Conservation (phyloP, 2,797 vertebrate species). For the Lagodon rhomboides region DNA sequence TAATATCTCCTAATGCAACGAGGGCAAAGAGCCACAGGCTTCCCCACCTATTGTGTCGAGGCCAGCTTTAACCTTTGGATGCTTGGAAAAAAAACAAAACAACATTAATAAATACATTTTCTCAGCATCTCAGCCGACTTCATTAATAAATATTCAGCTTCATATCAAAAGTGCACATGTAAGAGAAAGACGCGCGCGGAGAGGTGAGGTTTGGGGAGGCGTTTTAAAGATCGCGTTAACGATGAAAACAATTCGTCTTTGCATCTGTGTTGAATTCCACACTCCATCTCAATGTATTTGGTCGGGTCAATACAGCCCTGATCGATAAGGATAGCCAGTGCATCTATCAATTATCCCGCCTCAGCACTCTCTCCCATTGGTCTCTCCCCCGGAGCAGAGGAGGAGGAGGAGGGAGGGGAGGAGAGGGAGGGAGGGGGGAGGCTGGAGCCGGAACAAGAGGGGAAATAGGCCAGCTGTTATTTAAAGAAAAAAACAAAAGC, state of each 20-base stretch:
- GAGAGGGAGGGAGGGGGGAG: conserved; percentile 36
- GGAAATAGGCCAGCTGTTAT: conserved; percentile 73
- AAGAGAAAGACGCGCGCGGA: conserved; percentile 32
- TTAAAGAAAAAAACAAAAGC: conserved; percentile 37
- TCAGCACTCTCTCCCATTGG: conserved; percentile 88
- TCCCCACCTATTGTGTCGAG: conserved; percentile 33
- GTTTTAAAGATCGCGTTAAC: conserved; percentile 86
- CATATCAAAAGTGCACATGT: conserved; percentile 39
- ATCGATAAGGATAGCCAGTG: conserved; percentile 90
- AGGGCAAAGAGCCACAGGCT: conserved; percentile 62
- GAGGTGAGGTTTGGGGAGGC: conserved; percentile 61
- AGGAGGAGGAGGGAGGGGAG: conserved; percentile 50
- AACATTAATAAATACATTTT: not conserved
- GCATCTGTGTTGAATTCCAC: conserved; percentile 89
- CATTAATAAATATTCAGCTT: conserved; percentile 38
- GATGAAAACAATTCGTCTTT: conserved; percentile 88
- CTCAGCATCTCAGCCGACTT: not conserved
- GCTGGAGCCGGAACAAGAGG: conserved; percentile 50
- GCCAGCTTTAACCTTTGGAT: conserved; percentile 12
- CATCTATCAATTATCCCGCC: conserved; percentile 91
- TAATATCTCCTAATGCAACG: conserved; percentile 62
- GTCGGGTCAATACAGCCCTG: conserved; percentile 86
- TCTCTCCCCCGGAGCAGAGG: conserved; percentile 74
- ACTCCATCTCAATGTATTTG: conserved; percentile 91
- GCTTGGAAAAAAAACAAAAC: not conserved